phyloP scores from a whole-genome alignment of 2,888 invertebrate species.

The Cremastinae sp. region DNA sequence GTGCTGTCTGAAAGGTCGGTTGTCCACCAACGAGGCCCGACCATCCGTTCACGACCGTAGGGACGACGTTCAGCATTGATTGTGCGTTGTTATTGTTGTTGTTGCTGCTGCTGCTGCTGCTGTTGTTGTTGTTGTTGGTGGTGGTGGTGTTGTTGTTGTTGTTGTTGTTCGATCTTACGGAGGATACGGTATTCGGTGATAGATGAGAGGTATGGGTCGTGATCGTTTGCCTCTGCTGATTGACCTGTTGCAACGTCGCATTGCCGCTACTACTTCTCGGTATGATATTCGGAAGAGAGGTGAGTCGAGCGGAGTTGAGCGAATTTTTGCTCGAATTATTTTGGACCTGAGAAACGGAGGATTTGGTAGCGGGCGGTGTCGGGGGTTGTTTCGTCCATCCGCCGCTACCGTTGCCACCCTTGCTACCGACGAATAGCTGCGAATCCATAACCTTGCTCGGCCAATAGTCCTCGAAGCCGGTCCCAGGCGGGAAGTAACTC shows the following conservation, averaged over 20 bases:
- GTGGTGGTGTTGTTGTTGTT: conserved; percentile 77
- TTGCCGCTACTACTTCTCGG: conserved; percentile 70
- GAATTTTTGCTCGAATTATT: conserved; percentile 74
- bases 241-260: conserved; percentile 75
- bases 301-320: conserved; percentile 70
- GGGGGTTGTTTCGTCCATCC: conserved; percentile 91
- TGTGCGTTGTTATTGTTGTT: conserved; percentile 77
- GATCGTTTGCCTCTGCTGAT: conserved; percentile 73
- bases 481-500: conserved; percentile 94
- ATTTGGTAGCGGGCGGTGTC: conserved; percentile 84
- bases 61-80: conserved; percentile 76
- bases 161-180: conserved; percentile 72
- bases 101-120: conserved; percentile 78
- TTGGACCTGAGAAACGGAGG: conserved; percentile 77
- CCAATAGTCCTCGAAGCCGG: conserved; percentile 96
- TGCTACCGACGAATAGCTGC: conserved; percentile 87
- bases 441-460: conserved; percentile 93
- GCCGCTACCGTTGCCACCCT: conserved; percentile 83
- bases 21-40: conserved; percentile 80
- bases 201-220: conserved; percentile 74
- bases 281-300: conserved; percentile 67
- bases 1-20: conserved; percentile 77
- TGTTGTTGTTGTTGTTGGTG: conserved; percentile 77
- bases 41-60: conserved; percentile 80
- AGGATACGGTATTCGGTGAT: conserved; percentile 72